Percentiles rank a stretch among this genome's conserved stretches.
Conservation (phyloP, 2,888 invertebrate genomes). For the Lasiommata megera region DNA sequence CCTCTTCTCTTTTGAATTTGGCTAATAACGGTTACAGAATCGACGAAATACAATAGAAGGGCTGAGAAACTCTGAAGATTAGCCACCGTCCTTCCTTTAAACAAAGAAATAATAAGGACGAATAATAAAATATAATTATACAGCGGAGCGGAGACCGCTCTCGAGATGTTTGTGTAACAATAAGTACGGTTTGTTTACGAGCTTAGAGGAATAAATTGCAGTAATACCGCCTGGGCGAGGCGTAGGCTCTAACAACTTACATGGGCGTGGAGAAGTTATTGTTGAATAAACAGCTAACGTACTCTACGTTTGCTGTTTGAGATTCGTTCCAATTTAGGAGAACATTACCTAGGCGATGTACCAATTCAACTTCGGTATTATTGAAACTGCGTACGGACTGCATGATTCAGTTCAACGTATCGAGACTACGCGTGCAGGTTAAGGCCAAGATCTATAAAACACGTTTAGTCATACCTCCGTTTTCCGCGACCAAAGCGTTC, state of each 20-base stretch:
- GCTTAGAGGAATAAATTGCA: slow-evolving; percentile 5
- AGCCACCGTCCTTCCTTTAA: slow-evolving; percentile 1
- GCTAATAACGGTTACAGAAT: neutral
- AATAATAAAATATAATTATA: slow-evolving; percentile 9
- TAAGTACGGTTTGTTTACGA: slow-evolving; percentile 1
- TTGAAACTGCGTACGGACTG: neutral
- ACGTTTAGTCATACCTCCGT: too few relatives aligned
- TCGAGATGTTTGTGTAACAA: neutral
- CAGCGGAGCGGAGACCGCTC: neutral
- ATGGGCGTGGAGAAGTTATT: neutral
- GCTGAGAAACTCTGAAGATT: neutral
- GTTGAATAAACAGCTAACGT: neutral
- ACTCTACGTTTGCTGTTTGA: neutral
- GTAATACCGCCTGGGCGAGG: neutral
- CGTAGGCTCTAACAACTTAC: neutral
- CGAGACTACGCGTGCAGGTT: too few relatives aligned
- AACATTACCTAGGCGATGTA: neutral
- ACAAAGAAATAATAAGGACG: neutral
- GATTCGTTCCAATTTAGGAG: neutral
- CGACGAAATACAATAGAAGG: neutral
- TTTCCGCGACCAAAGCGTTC: too few relatives aligned
- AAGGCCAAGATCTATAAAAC: too few relatives aligned
- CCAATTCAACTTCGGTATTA: neutral
- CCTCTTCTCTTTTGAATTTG: too few relatives aligned
- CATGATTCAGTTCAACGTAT: neutral